A percentile compares a stretch with the other conserved stretches of the same genome.
These are phyloP conservation scores for Sminthurides bifidus DNA, from an alignment of 1,140 invertebrate genomes.

Conservation along the genomic window DNA sequence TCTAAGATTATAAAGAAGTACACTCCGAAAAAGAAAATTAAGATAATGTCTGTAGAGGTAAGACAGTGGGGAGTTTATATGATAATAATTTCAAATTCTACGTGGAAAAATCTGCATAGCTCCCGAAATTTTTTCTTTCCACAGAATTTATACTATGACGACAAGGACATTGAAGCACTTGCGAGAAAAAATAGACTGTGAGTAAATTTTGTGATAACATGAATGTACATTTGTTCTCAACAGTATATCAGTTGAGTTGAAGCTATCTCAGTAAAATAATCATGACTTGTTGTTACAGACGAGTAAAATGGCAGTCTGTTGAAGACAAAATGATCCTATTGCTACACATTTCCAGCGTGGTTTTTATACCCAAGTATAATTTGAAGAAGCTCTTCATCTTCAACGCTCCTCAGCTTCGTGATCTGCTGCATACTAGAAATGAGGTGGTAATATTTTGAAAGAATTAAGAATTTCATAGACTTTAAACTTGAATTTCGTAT, in stretches of 20 bases:
- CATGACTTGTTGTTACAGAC: too few relatives aligned
- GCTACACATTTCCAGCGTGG: slow-evolving; percentile 16
- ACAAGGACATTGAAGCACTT: slow-evolving; percentile 1
- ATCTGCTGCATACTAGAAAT: slow-evolving; percentile 13
- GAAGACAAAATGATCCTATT: slow-evolving; percentile 16
- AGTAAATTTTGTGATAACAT: too few relatives aligned
- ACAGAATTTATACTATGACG: background rate
- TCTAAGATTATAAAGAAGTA: too few relatives aligned
- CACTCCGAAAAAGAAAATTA: too few relatives aligned
- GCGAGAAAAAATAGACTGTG: slow-evolving; percentile 2
- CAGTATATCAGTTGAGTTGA: too few relatives aligned
- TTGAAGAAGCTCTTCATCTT: slow-evolving; percentile 17
- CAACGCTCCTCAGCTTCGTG: slow-evolving; percentile 20
- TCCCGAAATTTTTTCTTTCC: too few relatives aligned
- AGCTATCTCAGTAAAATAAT: too few relatives aligned
- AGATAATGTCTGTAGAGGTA: too few relatives aligned
- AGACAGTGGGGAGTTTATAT: too few relatives aligned
- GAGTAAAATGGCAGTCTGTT: slow-evolving; percentile 13
- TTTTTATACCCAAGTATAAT: slow-evolving; percentile 23
- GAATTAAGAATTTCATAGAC: background rate
- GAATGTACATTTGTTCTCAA: too few relatives aligned
- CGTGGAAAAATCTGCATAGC: too few relatives aligned
- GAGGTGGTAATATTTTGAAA: background rate
- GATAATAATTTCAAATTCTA: too few relatives aligned
- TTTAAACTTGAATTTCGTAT: background rate